Base-by-base conservation (phyloP, 2,888 invertebrate genomes). In the Nipponacmea schrenckii region DNA sequence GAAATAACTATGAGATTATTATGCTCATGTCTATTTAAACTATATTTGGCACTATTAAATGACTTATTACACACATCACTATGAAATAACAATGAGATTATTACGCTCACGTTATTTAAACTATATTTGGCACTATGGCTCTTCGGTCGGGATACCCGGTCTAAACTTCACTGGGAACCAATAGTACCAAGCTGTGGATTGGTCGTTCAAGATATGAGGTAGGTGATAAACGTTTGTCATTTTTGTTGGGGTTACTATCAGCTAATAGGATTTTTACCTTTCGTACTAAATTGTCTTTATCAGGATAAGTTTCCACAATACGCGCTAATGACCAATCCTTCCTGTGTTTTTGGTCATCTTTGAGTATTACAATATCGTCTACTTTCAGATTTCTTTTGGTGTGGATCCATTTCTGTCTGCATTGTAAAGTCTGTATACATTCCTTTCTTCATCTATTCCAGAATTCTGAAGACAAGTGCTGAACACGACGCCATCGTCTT, bases 361-460 rank as follows among this genome's bases (percentile, higher is more conserved):
- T 74, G 0, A 80, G 4, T 2, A 81, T 56, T 8, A 81, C 81
- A 44, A 81, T 31, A 50, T 81, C 81, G 12, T 77, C 77, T n/a
- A 69, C 69, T 10, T 24, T 2, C 12, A 79, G 15, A 62, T 77
- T 75, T 56, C 77, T 46, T 27, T 62, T 62, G 5, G 67, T 62
- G 15, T 26, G n/a, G 0, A 62, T 44, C 79, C 80, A 79, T 46
- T 79, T 80, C 26, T 66, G 67, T 26, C 79, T 45, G 10, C 66
- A 12, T 62, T 77, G 74, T 15, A 79, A 62, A 31, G 62, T 74
- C 26, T 69, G 68, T 2, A 80, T 15, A 27, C 69, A 80, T 62
- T 81, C 80, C 44, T 27, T 63, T 27, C 70, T 48, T 78, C 80
- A 80, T 10, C 80, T 69, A 50, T 26, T 7, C 80, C 79, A 81